Evolutionary conservation across 1,140 invertebrate genomes (phyloP), one percentile per base, ranked within the genome.

Genomic region (Camponotus floridanus): DNA sequence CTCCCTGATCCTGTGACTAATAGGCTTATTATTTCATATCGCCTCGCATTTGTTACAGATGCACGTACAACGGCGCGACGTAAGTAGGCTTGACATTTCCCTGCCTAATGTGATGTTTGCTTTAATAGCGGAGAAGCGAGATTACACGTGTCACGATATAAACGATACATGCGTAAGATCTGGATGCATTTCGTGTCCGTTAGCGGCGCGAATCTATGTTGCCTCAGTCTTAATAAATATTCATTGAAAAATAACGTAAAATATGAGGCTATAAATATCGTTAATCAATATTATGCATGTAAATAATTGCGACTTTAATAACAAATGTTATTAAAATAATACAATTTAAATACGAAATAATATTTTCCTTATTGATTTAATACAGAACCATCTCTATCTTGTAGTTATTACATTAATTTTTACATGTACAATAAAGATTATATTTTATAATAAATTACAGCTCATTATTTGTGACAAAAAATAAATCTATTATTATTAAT

Each of bases 21-120:
- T 94, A 91, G 92, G 89, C 93, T 94, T 94, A 94, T 95, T 94
- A 94, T 94, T 94, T 94, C 94, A 94, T 93, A 94, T 94, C 93
- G 83, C 90, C 76, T 90, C 86, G 87, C 92, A 94, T 95, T 94
- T 94, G 92, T 94, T 92, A 93, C 70, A 87, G 88, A 84, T 90
- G 88, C 70, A 76, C 85, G 81, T 81, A 85, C 57, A 48, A 71
- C 70, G 45, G 57, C 42, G 55, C 68, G 73, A 84, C 57, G 59
- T 55, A n/a, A 87, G 87, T 89, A 86, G 83, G 78, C 86, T 48
- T 87, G 80, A 88, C 86, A 84, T 85, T 89, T 90, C 62, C 70
- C 76, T 68, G 21, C 83, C 89, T 92, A 90, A 93, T 93, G 87
- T 90, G 62, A 84, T 92, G 91, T 94, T 94, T 94, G 88, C 91